phyloP scores from a whole-genome alignment of 1,140 invertebrate genomes.

The Sesamia nonagrioides region DNA sequence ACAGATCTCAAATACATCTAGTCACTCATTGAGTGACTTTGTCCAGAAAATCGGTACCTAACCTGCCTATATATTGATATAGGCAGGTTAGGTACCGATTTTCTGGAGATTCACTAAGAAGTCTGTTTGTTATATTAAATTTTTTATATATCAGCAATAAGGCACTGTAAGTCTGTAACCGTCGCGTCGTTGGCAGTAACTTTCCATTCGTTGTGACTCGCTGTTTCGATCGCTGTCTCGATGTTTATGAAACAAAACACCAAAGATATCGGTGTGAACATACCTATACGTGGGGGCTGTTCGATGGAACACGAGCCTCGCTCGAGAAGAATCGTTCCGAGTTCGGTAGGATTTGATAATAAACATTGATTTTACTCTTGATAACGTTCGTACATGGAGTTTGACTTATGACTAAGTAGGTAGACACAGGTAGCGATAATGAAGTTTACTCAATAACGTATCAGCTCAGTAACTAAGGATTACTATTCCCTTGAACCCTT shows the following conservation, averaged over 20 bases:
- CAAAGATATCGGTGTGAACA: slow-evolving; percentile 48
- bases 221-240: slow-evolving; percentile 54
- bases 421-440: too few species aligned
- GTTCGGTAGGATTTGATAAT: too few species aligned
- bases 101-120: slow-evolving; percentile 10
- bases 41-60: too few species aligned
- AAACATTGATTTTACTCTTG: too few species aligned
- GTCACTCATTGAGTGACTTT: not conserved
- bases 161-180: slow-evolving; percentile 31
- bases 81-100: not conserved
- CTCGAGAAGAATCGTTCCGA: slow-evolving; percentile 57
- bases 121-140: slow-evolving; percentile 1
- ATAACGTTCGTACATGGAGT: too few species aligned
- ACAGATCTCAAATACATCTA: not conserved
- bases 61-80: too few species aligned
- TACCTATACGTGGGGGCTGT: slow-evolving; percentile 27
- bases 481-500: too few species aligned
- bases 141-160: slow-evolving; percentile 40
- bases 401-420: too few species aligned
- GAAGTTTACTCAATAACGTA: too few species aligned
- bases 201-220: slow-evolving; percentile 63
- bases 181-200: slow-evolving; percentile 52
- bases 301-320: too few species aligned
- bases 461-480: too few species aligned
- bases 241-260: slow-evolving; percentile 78